These are phyloP conservation scores for Pterois miles DNA, from an alignment of 2,797 vertebrate genomes.

Conservation along the genomic window DNA sequence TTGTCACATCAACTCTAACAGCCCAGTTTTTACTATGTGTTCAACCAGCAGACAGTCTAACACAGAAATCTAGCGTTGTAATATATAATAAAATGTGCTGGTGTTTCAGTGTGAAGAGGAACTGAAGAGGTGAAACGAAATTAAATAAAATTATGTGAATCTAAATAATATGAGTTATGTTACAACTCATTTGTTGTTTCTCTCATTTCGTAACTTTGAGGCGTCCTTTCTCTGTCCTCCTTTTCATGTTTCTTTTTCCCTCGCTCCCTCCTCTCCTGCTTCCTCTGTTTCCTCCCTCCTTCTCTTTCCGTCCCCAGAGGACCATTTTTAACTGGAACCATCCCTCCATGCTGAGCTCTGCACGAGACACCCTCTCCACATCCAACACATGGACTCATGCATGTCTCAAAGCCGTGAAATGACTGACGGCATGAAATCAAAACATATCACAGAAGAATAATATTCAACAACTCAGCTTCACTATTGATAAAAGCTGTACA, in stretches of 20 bases:
- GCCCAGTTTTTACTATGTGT: too few species aligned
- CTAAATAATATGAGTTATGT: not conserved
- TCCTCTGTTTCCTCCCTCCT: not conserved
- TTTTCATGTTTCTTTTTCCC: too few species aligned
- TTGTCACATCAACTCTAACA: too few species aligned
- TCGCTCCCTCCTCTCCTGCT: not conserved
- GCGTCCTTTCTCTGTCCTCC: not conserved
- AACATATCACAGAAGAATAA: not conserved
- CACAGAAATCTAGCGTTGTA: not conserved
- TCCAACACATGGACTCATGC: not conserved
- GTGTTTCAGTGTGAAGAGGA: too few species aligned
- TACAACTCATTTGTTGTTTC: too few species aligned
- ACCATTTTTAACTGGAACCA: conserved; percentile 20
- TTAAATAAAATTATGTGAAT: too few species aligned
- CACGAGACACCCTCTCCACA: not conserved
- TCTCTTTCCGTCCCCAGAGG: conserved; percentile 1
- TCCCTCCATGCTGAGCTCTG: not conserved
- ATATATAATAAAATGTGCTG: not conserved
- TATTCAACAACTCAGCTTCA: not conserved
- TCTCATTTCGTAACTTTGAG: not conserved
- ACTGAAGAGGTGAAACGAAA: too few species aligned
- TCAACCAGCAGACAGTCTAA: not conserved
- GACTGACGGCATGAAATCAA: not conserved
- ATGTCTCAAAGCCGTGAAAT: too few species aligned
- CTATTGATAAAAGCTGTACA: not conserved